Evolutionary conservation across 1,140 invertebrate genomes (phyloP).

Genomic region (Scaptomyza graminum): DNA sequence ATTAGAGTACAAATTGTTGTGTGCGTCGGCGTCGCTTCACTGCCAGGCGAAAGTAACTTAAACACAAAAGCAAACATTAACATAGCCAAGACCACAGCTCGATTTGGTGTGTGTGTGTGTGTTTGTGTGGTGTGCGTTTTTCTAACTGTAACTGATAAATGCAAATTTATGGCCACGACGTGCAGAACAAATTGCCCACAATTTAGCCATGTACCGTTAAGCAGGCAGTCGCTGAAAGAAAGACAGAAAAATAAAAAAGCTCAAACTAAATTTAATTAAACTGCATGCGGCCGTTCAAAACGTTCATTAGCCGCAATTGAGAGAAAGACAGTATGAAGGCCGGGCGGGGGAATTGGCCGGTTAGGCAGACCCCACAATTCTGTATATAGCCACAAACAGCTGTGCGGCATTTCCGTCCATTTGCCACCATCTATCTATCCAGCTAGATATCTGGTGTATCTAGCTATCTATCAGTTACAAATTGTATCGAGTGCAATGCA

Average conservation of each 20-base stretch:
- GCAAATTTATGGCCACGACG: constrained; percentile 64
- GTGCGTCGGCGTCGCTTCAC: constrained; percentile 59
- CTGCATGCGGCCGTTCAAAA: constrained; percentile 38
- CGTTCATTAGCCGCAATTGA: constrained; percentile 59
- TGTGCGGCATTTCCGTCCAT: constrained; percentile 63
- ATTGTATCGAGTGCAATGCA: constrained; percentile 78
- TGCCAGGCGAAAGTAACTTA: constrained; percentile 67
- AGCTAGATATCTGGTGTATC: constrained; percentile 11
- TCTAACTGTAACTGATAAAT: constrained; percentile 75
- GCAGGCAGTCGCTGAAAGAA: constrained; percentile 16
- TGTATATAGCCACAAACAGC: constrained; percentile 15
- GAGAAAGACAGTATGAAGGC: neutral
- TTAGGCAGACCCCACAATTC: too few species aligned
- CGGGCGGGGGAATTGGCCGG: constrained; percentile 3
- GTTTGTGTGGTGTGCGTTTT: constrained; percentile 44
- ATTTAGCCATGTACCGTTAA: constrained; percentile 73
- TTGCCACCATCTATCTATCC: constrained; percentile 16
- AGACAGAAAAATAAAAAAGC: constrained; percentile 1
- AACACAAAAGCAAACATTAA: constrained; percentile 8
- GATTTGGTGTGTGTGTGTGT: neutral
- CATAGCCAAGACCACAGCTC: constrained; percentile 6
- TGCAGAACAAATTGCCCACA: constrained; percentile 73
- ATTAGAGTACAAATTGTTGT: constrained; percentile 73
- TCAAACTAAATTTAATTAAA: constrained; percentile 62
- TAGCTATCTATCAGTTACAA: constrained; percentile 70